Base-by-base conservation (phyloP, 1,140 invertebrate genomes). In the Cydia splendana region DNA sequence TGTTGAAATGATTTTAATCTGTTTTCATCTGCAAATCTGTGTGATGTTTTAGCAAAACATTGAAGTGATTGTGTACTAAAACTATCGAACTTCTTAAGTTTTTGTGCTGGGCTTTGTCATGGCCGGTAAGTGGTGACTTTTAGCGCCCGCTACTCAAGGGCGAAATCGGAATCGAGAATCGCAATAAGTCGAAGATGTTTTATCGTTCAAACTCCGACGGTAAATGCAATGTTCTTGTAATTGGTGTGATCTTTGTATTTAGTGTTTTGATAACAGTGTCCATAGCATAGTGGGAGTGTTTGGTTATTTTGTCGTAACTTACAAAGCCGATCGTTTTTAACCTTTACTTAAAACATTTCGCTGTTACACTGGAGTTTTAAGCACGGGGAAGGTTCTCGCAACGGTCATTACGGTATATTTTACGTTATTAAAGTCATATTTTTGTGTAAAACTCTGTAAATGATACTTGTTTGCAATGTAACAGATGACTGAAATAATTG, bases 41-140 rank as follows among this genome's bases (percentile, higher is more conserved):
- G 92, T 92, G 88, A 93, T 93, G 91, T 93, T 93, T 92, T 93
- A 93, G 87, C 86, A 88, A 90, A 91, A 89, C 89, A 89, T 80
- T 89, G 76, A 84, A 87, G 90, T 92, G 90, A 90, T 92, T 93
- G 93, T 93, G 93, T 90, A 89, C 82, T 90, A 88, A 91, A 92
- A 93, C 88, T 91, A 90, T 93, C 78, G 86, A 92, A 93, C 89
- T 93, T 89, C 87, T 91, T 92, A 88, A 93, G 88, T 93, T 93
- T 89, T 93, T 91, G 91, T 93, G 92, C 92, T 93, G 93, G 93
- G 91, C 92, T 93, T 93, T 93, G 93, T 92, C 93, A 93, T 93
- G 93, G 93, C 92, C 93, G 93, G 93, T 93, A 93, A 93, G 93
- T 93, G 91, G 87, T 93, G 93, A 93, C 92, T 93, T 93, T 93